A percentile compares a stretch with the other conserved stretches of the same genome.
Evolutionary conservation across 2,797 vertebrate genomes (phyloP).

Genomic region (Sylvia borin): DNA sequence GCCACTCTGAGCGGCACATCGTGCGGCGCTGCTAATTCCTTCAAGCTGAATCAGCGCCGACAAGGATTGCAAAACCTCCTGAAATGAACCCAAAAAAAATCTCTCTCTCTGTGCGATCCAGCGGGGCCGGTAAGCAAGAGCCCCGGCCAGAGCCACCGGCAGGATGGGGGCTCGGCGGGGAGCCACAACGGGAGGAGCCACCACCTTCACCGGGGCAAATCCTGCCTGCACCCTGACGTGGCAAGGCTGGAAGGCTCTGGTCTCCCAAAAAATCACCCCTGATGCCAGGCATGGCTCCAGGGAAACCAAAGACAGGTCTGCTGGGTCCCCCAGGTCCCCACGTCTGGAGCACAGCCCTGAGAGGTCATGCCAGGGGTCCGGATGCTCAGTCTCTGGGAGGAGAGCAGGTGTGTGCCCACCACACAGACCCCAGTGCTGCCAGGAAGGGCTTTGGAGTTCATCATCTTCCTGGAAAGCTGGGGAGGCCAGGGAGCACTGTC

Average conservation of each 20-base stretch:
- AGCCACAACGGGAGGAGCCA: fast-evolving
- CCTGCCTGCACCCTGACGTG: background rate
- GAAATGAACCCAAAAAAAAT: constrained; percentile 9
- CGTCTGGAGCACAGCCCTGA: fast-evolving
- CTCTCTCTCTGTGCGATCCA: background rate
- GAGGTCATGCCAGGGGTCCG: background rate
- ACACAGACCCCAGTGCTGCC: background rate
- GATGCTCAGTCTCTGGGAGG: fast-evolving
- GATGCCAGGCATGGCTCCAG: background rate
- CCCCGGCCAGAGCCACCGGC: background rate
- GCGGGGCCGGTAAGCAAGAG: fast-evolving
- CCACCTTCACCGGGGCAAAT: fast-evolving
- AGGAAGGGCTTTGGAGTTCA: background rate
- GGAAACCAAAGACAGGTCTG: background rate
- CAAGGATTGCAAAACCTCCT: constrained; percentile 57
- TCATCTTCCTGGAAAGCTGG: background rate
- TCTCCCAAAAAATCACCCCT: background rate
- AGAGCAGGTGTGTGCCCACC: fast-evolving
- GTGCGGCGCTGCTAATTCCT: background rate
- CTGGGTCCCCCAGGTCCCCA: background rate
- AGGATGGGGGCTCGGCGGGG: background rate
- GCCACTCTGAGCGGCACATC: background rate
- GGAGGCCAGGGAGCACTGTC: background rate
- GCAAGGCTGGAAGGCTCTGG: background rate
- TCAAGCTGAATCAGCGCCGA: constrained; percentile 37